Evolutionary conservation across 2,113 vertebrate genomes (phyloP).

Genomic region (Otis tarda): DNA sequence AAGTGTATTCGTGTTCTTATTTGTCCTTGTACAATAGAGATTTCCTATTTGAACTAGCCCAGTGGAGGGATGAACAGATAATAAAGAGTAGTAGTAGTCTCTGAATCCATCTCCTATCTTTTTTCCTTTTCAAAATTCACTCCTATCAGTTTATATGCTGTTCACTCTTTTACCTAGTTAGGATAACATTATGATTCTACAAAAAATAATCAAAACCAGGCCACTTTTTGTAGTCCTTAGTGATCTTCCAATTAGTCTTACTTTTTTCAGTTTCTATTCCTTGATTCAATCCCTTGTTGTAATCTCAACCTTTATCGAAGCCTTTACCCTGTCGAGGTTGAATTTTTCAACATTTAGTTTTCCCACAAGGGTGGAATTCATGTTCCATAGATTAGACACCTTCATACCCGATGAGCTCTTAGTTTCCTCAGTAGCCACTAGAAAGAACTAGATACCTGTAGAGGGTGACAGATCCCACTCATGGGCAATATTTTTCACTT

Average conservation of each 20-base stretch:
- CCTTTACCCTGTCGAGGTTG: fast-evolving
- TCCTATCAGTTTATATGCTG: not conserved
- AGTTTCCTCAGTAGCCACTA: not conserved
- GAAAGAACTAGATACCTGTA: not conserved
- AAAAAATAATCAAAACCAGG: not conserved
- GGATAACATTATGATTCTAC: fast-evolving
- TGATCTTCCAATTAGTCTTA: not conserved
- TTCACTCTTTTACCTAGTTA: not conserved
- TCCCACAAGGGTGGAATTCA: not conserved
- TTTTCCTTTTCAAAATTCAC: not conserved
- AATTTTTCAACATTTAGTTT: not conserved
- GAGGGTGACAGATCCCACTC: not conserved
- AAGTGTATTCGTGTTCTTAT: not conserved
- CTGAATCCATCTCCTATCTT: not conserved
- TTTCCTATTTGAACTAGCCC: not conserved
- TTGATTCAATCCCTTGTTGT: not conserved
- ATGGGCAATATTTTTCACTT: not conserved
- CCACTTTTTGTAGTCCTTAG: not conserved
- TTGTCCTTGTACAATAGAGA: not conserved
- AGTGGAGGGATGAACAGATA: not conserved
- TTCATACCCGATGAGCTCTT: not conserved
- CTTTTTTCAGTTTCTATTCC: not conserved
- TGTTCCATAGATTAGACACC: not conserved
- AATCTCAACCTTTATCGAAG: not conserved
- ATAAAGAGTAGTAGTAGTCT: not conserved